These are phyloP conservation scores for Perdix hodgsoniae DNA, from an alignment of 2,797 vertebrate genomes.

Conservation along the genomic window DNA sequence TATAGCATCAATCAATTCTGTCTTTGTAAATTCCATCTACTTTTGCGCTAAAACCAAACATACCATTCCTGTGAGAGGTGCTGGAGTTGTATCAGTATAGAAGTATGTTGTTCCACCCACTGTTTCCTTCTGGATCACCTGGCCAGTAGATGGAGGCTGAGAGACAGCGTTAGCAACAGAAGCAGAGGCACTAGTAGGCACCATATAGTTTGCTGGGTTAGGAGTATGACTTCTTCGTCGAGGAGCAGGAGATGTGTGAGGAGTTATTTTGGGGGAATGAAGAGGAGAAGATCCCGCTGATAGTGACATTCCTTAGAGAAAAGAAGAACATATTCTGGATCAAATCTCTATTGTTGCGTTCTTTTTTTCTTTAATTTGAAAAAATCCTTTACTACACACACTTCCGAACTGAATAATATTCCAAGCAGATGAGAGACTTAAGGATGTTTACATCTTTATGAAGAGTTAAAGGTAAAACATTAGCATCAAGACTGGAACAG, in stretches of 20 bases:
- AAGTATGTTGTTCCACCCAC: constrained; percentile 99
- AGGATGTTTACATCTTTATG: background rate
- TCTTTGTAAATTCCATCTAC: background rate
- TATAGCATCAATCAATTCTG: background rate
- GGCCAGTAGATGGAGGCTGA: constrained; percentile 84
- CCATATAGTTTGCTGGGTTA: constrained; percentile 96
- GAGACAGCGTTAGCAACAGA: constrained; percentile 85
- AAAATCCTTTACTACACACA: background rate
- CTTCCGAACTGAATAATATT: background rate
- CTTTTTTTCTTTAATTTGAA: background rate
- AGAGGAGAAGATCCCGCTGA: constrained; percentile 98
- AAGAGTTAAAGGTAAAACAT: background rate
- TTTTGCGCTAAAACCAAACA: background rate
- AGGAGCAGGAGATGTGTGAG: constrained; percentile 96
- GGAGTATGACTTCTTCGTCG: constrained; percentile 98
- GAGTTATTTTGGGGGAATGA: constrained; percentile 99
- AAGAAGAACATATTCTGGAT: constrained; percentile 33
- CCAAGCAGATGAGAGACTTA: background rate
- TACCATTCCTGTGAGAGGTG: constrained; percentile 97
- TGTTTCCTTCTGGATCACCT: constrained; percentile 99
- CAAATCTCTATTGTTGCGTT: background rate
- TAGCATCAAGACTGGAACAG: background rate
- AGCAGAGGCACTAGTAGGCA: constrained; percentile 91
- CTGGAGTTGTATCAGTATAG: constrained; percentile 97
- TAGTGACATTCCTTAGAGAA: constrained; percentile 92